Percentiles rank a stretch among this genome's conserved stretches.
phyloP scores from a whole-genome alignment of 2,113 vertebrate species.

The Macroglossus sobrinus region DNA sequence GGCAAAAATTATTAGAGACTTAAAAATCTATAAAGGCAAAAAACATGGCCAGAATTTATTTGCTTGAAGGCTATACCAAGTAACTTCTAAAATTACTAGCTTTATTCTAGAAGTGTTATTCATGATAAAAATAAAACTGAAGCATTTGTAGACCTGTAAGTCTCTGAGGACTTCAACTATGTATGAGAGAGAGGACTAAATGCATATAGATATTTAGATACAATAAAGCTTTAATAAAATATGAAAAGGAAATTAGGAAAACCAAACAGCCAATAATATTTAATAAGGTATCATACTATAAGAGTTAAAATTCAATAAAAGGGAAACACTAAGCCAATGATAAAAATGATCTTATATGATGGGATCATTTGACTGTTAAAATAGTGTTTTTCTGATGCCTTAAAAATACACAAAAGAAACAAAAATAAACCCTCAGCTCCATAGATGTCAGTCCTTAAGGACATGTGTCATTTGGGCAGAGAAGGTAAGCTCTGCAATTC shows the following conservation, averaged over 20 bases:
- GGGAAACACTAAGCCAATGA: not conserved
- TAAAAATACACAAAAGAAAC: slow-evolving; percentile 18
- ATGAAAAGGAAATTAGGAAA: slow-evolving; percentile 5
- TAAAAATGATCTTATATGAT: not conserved
- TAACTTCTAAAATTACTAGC: not conserved
- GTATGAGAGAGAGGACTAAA: not conserved
- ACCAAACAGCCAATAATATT: not conserved
- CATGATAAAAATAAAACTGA: slow-evolving; percentile 15
- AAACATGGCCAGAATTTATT: not conserved
- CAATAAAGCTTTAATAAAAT: slow-evolving; percentile 3
- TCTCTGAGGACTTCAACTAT: not conserved
- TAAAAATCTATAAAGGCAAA: slow-evolving; percentile 15
- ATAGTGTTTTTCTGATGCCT: slow-evolving; percentile 28
- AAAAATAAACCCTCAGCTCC: not conserved
- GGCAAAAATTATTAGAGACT: slow-evolving; percentile 33
- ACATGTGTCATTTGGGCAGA: not conserved
- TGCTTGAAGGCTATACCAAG: slow-evolving; percentile 6
- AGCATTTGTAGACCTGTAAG: not conserved
- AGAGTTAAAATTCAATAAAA: slow-evolving; percentile 54
- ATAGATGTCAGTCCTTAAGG: not conserved
- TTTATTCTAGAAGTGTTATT: slow-evolving; percentile 4
- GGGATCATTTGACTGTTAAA: not conserved
- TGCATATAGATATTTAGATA: slow-evolving; percentile 17
- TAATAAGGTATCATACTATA: not conserved
- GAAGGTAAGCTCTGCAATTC: not conserved